These are phyloP conservation scores for Amblyornis subalaris DNA, from an alignment of 2,113 vertebrate species.

Conservation along the genomic window DNA sequence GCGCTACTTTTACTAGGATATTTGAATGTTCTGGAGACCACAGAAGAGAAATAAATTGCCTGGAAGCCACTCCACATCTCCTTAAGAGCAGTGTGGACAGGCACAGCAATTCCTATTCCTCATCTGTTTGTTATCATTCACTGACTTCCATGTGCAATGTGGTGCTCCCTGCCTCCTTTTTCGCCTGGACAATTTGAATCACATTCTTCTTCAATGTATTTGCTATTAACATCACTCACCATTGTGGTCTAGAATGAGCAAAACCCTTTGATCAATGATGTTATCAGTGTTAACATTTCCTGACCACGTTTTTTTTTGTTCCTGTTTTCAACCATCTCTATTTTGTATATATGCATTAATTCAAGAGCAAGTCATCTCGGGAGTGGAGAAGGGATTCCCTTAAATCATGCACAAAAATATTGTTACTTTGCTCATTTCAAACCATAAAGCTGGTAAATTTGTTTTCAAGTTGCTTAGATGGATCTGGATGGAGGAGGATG, in stretches of 20 bases:
- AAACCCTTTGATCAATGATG: not conserved
- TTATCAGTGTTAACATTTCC: not conserved
- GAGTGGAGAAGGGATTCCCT: not conserved
- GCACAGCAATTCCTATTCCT: not conserved
- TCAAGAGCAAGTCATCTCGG: not conserved
- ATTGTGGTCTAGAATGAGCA: not conserved
- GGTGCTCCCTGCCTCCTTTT: not conserved
- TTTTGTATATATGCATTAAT: not conserved
- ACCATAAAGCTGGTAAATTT: not conserved
- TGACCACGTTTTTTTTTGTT: not conserved
- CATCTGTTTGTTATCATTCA: not conserved
- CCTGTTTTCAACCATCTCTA: not conserved
- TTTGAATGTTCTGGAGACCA: not conserved
- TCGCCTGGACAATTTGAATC: not conserved
- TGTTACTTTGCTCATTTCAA: not conserved
- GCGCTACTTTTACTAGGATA: not conserved
- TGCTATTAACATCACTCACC: not conserved
- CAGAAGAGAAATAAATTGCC: not conserved
- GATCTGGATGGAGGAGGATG: not conserved
- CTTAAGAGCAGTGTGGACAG: not conserved
- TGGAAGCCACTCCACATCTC: not conserved
- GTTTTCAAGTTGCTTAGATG: not conserved
- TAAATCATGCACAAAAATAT: not conserved
- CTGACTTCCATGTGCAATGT: not conserved
- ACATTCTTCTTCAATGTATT: not conserved